Base-by-base conservation (phyloP, 1,140 invertebrate genomes). In the Drosophila kikkawai region DNA sequence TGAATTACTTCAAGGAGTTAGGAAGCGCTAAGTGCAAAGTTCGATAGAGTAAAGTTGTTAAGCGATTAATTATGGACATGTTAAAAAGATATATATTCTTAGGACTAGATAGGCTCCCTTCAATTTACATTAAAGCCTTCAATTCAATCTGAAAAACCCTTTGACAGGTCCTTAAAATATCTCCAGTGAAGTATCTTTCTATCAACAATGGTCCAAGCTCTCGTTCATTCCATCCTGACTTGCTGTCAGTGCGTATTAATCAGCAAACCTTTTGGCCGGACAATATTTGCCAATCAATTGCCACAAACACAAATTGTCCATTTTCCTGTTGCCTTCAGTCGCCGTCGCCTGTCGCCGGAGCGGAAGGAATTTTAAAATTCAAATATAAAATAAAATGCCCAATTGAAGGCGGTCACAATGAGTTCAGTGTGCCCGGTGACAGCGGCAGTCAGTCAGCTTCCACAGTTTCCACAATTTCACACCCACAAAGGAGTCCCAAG, bases 321-420 rank as follows among this genome's bases (percentile, higher is more conserved):
- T 91, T 91, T 91, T 91, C 90, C 90, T 91, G 88, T 91, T 67
- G 81, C 80, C 82, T 53, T 26, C 29, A n/a, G 53, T 26, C 53
- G 19, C 11, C 36, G 75, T 50, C 67, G 65, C 36, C 70, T 79
- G 79, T 85, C 71, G 74, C 71, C 85, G 82, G 59, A 76, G 84
- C 84, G 88, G 86, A 91, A 91, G 84, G 85, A 91, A 91, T 91
- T 91, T 91, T 91, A 91, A 91, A 91, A 91, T 91, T 91, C 90
- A 91, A 91, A 91, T 91, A 91, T 91, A 91, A 91, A 91, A 91
- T 91, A 91, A 91, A 91, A 88, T 91, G 75, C 84, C 85, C 88
- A 91, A 91, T 91, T 91, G 88, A 88, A 91, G 84, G 86, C 76
- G 79, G 76, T 69, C 75, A 88, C 88, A 91, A 80, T 86, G 86